Evolutionary conservation across 2,113 vertebrate genomes (phyloP), one percentile per base, ranked within the genome.

Genomic region (Lontra canadensis): DNA sequence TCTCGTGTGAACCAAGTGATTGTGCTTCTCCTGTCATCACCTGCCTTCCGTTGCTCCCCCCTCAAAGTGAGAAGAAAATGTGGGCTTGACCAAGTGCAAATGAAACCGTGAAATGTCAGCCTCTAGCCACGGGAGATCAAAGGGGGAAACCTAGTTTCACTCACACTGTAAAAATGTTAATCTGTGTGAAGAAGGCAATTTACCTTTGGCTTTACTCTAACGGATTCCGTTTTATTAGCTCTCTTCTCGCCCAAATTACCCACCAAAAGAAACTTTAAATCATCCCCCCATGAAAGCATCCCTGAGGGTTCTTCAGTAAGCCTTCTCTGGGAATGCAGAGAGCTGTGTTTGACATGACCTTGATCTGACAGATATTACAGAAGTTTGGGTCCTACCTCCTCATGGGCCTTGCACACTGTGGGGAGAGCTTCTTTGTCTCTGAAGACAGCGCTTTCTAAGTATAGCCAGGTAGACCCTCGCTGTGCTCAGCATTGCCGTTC

Each of bases 151-250:
- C 26, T 23, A 42, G 85, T 36, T 86, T 88, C 36, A 79, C 82
- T n/a, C 86, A 80, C 96, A 73, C 8, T 86, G 39, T 57, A 93
- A 94, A 47, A 36, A 3, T 69, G 82, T 9, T 67, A 42, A 90
- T 65, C 31, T 47, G 74, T 84, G 20, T 21, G 26, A 87, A 67
- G 47, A 61, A 78, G 44, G 31, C 57, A 23, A 90, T 5, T 57
- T 91, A 78, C 80, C 90, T 97, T 96, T 97, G 96, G 90, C 95
- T 88, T 95, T 10, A 4, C 7, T 87, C 44, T 73, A 44, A 76
- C 1, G 73, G 88, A 97, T 88, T 93, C 74, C 93, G 55, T 81
- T 80, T 91, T 79, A 94, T 85, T 84, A 8, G 15, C n/a, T 94
- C 83, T 92, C 47, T 52, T 76, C 94, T 90, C 69, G 65, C 55